Conservation (phyloP, 2,888 invertebrate species). For the Pseudeuparius sepicola region DNA sequence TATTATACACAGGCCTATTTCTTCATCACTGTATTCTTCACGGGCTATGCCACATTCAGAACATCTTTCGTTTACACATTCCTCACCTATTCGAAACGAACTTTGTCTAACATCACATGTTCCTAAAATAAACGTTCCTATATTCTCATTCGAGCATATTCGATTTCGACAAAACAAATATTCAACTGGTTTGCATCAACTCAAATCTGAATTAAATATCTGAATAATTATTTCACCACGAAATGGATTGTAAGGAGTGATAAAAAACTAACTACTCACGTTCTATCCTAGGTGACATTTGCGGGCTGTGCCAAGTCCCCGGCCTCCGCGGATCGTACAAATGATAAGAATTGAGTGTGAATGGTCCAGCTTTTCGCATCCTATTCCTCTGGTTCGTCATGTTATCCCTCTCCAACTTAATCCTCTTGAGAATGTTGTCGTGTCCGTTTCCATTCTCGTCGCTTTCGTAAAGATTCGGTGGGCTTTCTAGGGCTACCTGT, state of each 20-base stretch:
- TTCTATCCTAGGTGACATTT: conserved; percentile 34
- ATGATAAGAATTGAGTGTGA: conserved; percentile 45
- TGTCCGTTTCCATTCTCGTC: conserved; percentile 29
- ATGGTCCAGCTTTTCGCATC: conserved; percentile 45
- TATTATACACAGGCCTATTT: conserved; percentile 87
- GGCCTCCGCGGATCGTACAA: conserved; percentile 44
- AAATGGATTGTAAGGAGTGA: neutral
- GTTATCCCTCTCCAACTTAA: conserved; percentile 11
- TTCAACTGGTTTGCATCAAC: too few species aligned
- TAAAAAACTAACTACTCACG: conserved; percentile 10
- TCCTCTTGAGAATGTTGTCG: conserved; percentile 26
- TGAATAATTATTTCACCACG: too few species aligned
- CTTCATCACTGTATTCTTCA: conserved; percentile 95
- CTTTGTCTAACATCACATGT: conserved; percentile 46
- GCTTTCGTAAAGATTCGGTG: conserved; percentile 40
- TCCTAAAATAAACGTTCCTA: too few species aligned
- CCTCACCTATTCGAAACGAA: conserved; percentile 57
- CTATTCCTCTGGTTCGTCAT: conserved; percentile 43
- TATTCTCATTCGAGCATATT: too few species aligned
- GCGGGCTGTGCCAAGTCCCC: conserved; percentile 45
- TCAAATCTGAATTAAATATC: too few species aligned
- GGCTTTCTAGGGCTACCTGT: conserved; percentile 62
- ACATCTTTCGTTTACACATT: conserved; percentile 64
- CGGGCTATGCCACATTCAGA: conserved; percentile 82
- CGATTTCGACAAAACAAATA: neutral